Conservation (phyloP, 2,888 invertebrate species). For the Eustalomyia histrio region DNA sequence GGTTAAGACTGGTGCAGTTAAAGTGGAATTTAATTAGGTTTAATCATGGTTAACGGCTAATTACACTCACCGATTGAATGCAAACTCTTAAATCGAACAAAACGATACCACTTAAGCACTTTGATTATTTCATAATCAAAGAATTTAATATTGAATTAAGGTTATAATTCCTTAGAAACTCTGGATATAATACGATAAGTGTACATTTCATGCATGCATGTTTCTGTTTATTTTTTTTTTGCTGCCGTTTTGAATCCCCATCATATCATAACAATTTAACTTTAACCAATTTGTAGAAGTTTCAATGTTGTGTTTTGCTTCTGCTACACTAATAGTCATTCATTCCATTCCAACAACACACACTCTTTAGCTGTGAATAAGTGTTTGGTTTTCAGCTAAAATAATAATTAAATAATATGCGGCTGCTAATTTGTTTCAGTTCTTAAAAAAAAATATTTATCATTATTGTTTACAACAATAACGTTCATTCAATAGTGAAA, state of each 20-base stretch:
- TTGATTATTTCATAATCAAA: too few species aligned
- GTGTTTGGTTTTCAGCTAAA: conserved; percentile 48
- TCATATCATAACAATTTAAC: conserved; percentile 13
- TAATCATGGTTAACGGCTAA: too few species aligned
- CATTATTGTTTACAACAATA: conserved; percentile 71
- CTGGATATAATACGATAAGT: too few species aligned
- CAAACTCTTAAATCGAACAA: too few species aligned
- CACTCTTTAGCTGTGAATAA: conserved; percentile 1
- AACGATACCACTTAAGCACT: too few species aligned
- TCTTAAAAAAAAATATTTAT: conserved; percentile 71
- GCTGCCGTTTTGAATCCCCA: background rate
- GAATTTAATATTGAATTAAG: too few species aligned
- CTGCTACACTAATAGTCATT: conserved; percentile 25
- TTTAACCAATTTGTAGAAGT: conserved; percentile 43
- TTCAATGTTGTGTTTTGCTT: conserved; percentile 44
- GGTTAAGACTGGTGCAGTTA: too few species aligned
- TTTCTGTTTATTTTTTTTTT: background rate
- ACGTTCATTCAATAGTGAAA: conserved; percentile 73
- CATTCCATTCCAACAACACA: conserved; percentile 34
- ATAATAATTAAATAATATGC: conserved; percentile 65
- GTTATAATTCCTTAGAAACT: too few species aligned
- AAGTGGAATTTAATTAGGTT: too few species aligned
- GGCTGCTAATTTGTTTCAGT: conserved; percentile 64
- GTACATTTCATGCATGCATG: conserved; percentile 1
- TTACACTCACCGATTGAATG: too few species aligned